phyloP scores from a whole-genome alignment of 2,113 vertebrate species.

The Brachypodius melanocephalos region DNA sequence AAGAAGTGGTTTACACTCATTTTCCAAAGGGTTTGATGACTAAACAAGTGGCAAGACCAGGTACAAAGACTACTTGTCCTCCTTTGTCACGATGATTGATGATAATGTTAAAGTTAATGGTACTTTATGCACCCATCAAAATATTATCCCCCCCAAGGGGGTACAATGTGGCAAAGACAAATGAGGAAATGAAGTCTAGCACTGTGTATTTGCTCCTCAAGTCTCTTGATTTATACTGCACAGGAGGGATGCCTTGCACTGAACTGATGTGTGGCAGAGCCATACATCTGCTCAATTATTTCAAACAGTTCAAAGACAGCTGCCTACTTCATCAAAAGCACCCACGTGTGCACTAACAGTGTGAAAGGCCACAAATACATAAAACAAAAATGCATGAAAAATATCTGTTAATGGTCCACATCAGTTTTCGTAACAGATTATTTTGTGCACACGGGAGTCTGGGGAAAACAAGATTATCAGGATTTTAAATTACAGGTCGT shows the following conservation, averaged over 20 bases:
- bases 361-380: background rate
- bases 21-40: constrained; percentile 15
- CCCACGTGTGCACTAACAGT: rapidly evolving
- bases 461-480: background rate
- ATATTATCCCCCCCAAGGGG: constrained; percentile 1
- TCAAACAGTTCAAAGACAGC: background rate
- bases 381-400: background rate
- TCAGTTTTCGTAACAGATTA: background rate
- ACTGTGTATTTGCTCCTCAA: background rate
- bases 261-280: background rate
- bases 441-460: background rate
- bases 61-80: constrained; percentile 44
- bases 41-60: constrained; percentile 5
- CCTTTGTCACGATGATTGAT: constrained; percentile 25
- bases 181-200: constrained; percentile 8
- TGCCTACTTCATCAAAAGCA: background rate
- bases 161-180: background rate
- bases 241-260: background rate
- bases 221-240: background rate
- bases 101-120: constrained; percentile 19
- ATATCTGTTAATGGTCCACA: background rate
- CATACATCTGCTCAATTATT: constrained; percentile 11
- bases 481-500: background rate
- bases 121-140: constrained; percentile 47
- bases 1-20: background rate